These are phyloP conservation scores for Onychomys torridus DNA, from an alignment of 2,797 vertebrate genomes.

Conservation along the genomic window DNA sequence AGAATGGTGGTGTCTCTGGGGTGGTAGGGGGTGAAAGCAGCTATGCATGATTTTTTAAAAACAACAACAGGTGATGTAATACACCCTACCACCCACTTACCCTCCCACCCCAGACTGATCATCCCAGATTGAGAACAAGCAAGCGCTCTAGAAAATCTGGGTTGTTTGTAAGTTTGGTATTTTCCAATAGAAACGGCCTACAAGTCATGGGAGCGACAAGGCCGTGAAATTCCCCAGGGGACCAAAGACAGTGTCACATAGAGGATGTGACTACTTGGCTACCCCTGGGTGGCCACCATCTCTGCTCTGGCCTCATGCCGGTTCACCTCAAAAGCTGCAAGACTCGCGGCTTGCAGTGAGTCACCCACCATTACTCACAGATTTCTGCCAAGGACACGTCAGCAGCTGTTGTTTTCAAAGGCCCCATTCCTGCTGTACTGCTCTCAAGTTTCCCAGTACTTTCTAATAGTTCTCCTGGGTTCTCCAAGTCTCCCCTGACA, in stretches of 20 bases:
- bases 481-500: conserved; percentile 11
- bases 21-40: background rate
- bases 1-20: background rate
- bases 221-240: background rate
- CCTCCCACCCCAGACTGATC: conserved; percentile 59
- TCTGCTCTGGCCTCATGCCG: conserved; percentile 33
- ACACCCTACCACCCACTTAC: conserved; percentile 52
- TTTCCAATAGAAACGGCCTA: background rate
- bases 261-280: conserved; percentile 20
- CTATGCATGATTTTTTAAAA: background rate
- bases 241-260: background rate
- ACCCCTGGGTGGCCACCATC: background rate
- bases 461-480: conserved; percentile 3
- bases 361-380: conserved; percentile 73
- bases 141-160: conserved; percentile 4
- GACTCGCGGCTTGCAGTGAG: conserved; percentile 65
- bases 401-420: conserved; percentile 78
- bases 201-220: background rate
- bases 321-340: conserved; percentile 68
- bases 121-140: conserved; percentile 56
- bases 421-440: conserved; percentile 13
- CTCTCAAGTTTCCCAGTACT: conserved; percentile 62
- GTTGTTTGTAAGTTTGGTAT: background rate
- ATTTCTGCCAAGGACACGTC: conserved; percentile 61
- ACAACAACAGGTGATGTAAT: conserved; percentile 43